Conservation (phyloP, 2,888 invertebrate genomes). For the Pharmacophagus antenor region DNA sequence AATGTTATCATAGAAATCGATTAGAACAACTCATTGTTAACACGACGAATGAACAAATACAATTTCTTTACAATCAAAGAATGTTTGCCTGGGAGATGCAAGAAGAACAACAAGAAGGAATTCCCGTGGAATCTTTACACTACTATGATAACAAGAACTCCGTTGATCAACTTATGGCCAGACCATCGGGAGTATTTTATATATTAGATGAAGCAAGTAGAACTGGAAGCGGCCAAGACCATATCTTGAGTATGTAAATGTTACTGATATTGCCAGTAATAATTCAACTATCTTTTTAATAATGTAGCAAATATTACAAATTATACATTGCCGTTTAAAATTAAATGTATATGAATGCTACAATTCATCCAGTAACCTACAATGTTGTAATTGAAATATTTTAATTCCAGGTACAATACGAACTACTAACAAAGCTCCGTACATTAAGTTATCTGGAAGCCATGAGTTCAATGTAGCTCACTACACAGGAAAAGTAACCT, state of each 20-base stretch:
- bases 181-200: constrained; percentile 90
- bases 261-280: neutral
- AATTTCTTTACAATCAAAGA: constrained; percentile 95
- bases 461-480: constrained; percentile 92
- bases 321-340: too few species aligned
- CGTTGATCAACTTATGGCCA: constrained; percentile 92
- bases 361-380: too few species aligned
- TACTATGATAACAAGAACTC: constrained; percentile 94
- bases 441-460: constrained; percentile 78
- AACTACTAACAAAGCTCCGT: constrained; percentile 74
- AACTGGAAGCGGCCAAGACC: constrained; percentile 84
- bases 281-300: neutral
- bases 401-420: constrained; percentile 77
- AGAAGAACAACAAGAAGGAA: constrained; percentile 88
- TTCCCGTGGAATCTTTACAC: constrained; percentile 85
- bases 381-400: neutral
- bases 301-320: too few species aligned
- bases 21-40: constrained; percentile 94
- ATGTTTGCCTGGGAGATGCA: constrained; percentile 95
- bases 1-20: constrained; percentile 92
- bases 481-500: constrained; percentile 93
- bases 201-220: constrained; percentile 94
- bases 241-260: constrained; percentile 83
- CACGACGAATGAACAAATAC: constrained; percentile 94
- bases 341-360: too few species aligned